phyloP scores from a whole-genome alignment of 2,113 vertebrate genomes.

The Tamias sibiricus region DNA sequence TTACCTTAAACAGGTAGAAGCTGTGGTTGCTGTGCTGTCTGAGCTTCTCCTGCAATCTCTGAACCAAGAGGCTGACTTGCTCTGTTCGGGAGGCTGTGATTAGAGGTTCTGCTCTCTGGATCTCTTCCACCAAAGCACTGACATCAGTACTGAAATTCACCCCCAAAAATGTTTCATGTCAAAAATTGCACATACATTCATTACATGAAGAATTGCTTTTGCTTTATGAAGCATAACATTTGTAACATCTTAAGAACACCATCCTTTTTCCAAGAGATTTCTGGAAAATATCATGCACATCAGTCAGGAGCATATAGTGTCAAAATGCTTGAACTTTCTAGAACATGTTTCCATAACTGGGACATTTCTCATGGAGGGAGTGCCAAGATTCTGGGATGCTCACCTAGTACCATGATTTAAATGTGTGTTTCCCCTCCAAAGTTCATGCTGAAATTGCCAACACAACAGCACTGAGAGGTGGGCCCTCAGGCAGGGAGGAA shows the following conservation, averaged over 20 bases:
- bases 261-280: not conserved
- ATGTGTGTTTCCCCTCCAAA: not conserved
- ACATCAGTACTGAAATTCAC: conserved; percentile 89
- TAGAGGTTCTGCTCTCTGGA: conserved; percentile 91
- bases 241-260: not conserved
- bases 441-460: not conserved
- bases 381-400: not conserved
- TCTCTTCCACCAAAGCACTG: conserved; percentile 90
- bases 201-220: not conserved
- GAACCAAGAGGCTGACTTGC: conserved; percentile 90
- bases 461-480: no score
- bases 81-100: conserved; percentile 90
- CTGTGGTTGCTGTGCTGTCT: conserved; percentile 88
- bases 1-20: conserved; percentile 95
- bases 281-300: not conserved
- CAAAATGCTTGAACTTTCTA: no score
- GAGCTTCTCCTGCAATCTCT: conserved; percentile 93
- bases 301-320: not conserved
- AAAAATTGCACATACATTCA: not conserved
- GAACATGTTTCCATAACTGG: not conserved
- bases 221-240: not conserved
- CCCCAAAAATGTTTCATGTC: not conserved
- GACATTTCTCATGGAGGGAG: fast-evolving
- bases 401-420: no score
- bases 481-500: no score